Percentiles rank a stretch among this genome's conserved stretches.
Conservation (phyloP, 2,113 vertebrate genomes). For the Petromus typicus region DNA sequence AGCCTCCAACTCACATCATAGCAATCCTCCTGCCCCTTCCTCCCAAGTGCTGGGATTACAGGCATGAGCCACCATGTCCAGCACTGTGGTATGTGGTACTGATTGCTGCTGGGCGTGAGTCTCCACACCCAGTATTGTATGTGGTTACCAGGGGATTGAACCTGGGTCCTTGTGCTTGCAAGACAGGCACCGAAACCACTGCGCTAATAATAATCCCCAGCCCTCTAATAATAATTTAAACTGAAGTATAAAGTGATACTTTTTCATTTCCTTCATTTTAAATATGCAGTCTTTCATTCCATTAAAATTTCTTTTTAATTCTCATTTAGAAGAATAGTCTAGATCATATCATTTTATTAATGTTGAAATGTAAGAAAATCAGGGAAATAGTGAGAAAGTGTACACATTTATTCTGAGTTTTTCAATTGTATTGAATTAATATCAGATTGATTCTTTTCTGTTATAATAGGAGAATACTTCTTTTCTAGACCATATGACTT, state of each 20-base stretch:
- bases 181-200: too few species aligned
- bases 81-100: too few species aligned
- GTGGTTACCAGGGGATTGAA: too few species aligned
- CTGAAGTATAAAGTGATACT: slow-evolving; percentile 43
- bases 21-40: too few species aligned
- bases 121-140: too few species aligned
- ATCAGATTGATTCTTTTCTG: slow-evolving; percentile 38
- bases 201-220: too few species aligned
- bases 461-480: slow-evolving; percentile 57
- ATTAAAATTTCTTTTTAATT: background rate
- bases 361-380: slow-evolving; percentile 45
- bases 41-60: too few species aligned
- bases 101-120: too few species aligned
- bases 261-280: background rate
- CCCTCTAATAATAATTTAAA: background rate
- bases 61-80: too few species aligned
- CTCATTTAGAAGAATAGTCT: background rate
- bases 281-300: background rate
- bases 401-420: background rate
- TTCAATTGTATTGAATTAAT: slow-evolving; percentile 18
- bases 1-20: too few species aligned
- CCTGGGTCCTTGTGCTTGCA: too few species aligned
- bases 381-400: slow-evolving; percentile 13
- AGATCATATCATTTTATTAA: slow-evolving; percentile 6
- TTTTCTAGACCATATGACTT: background rate